Evolutionary conservation across 2,113 vertebrate species (phyloP).

Genomic region (Neogale vison): DNA sequence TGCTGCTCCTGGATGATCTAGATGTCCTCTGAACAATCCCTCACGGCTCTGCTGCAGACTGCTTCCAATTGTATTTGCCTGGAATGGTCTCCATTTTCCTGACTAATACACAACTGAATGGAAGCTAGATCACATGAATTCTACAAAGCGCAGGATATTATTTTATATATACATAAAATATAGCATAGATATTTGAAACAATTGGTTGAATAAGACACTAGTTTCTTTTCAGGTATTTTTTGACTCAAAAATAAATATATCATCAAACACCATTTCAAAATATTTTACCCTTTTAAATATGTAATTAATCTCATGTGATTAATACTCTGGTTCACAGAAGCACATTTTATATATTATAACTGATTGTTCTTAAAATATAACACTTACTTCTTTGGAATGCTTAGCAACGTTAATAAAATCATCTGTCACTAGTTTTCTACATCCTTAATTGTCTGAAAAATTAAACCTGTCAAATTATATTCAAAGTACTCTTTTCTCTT

Average conservation of each 20-base stretch:
- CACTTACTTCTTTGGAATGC: not conserved
- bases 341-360: not conserved
- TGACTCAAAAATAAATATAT: not conserved
- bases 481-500: not conserved
- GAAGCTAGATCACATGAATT: not conserved
- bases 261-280: not conserved
- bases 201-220: not conserved
- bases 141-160: not conserved
- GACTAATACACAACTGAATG: not conserved
- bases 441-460: slow-evolving; percentile 29
- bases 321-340: not conserved
- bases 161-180: not conserved
- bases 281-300: not conserved
- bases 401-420: not conserved
- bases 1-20: not conserved
- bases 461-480: slow-evolving; percentile 24
- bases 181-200: not conserved
- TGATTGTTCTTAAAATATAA: slow-evolving; percentile 14
- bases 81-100: not conserved
- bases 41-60: not conserved
- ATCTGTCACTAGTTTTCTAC: not conserved
- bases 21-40: not conserved
- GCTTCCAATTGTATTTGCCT: not conserved
- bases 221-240: not conserved
- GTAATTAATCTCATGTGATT: not conserved